phyloP scores from a whole-genome alignment of 2,888 invertebrate genomes.

The Luperina testacea region DNA sequence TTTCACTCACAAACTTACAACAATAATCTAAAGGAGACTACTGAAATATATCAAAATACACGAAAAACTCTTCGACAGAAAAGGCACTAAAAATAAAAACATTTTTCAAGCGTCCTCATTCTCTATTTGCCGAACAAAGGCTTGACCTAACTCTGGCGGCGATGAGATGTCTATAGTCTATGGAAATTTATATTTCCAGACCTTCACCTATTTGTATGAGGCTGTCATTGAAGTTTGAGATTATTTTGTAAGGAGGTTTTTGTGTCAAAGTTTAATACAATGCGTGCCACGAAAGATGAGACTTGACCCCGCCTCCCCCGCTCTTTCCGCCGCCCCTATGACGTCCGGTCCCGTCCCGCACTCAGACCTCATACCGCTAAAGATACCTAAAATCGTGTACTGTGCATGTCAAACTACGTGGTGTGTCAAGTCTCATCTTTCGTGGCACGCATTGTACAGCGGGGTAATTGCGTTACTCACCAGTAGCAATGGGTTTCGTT shows the following conservation, averaged over 20 bases:
- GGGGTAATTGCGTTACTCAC: no score
- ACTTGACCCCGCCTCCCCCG: no score
- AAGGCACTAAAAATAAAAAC: conserved; percentile 51
- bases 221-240: conserved; percentile 17
- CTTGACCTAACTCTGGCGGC: conserved; percentile 63
- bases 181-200: conserved; percentile 34
- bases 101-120: conserved; percentile 52
- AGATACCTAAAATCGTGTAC: no score
- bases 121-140: conserved; percentile 67
- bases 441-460: no score
- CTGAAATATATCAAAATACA: conserved; percentile 1
- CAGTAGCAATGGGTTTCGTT: no score
- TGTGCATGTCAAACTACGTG: no score
- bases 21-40: background rate
- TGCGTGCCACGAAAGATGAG: no score
- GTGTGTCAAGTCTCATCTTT: no score
- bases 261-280: conserved; percentile 4
- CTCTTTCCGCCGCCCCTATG: no score
- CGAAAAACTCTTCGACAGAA: conserved; percentile 19
- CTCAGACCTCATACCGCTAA: no score
- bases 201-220: conserved; percentile 22
- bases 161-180: conserved; percentile 46
- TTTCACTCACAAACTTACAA: background rate
- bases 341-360: no score
- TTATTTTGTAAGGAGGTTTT: conserved; percentile 15